Conservation (phyloP, 92 coral and sea anemone species). For the Nematostella vectensis region DNA sequence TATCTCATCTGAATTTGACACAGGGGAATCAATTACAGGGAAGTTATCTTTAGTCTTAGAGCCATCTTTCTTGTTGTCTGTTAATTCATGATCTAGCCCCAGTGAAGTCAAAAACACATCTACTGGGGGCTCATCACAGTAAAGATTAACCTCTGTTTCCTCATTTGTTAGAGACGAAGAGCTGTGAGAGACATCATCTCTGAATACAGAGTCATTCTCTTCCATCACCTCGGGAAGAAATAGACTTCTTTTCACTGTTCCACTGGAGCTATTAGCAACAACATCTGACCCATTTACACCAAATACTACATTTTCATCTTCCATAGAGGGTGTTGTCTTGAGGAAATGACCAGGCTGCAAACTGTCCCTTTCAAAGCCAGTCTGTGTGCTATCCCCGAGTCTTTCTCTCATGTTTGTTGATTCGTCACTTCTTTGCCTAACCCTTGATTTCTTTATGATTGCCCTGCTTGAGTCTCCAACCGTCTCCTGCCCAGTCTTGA, state of each 20-base stretch:
- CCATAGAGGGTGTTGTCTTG: no score
- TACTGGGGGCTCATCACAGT: not conserved
- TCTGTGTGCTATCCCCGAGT: not conserved
- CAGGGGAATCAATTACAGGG: not conserved
- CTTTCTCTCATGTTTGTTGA: not conserved
- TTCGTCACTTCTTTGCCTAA: not conserved
- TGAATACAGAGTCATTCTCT: conserved; percentile 9
- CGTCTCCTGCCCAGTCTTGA: conserved; percentile 21
- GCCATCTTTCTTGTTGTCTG: not conserved
- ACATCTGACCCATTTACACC: not conserved
- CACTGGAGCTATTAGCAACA: not conserved
- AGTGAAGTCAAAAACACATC: not conserved
- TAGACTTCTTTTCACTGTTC: conserved; percentile 11
- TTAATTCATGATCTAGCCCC: not conserved
- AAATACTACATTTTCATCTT: not conserved
- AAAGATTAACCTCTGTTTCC: not conserved
- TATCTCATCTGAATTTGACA: not conserved
- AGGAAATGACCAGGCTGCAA: no score
- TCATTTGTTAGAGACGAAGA: not conserved
- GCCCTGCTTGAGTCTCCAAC: not conserved
- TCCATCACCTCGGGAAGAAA: conserved; percentile 12
- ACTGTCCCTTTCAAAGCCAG: not conserved
- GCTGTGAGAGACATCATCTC: conserved; percentile 4
- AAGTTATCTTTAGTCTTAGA: not conserved
- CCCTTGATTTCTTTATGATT: not conserved